Base-by-base conservation (phyloP, 2,797 vertebrate genomes). In the Chaunax sp. region DNA sequence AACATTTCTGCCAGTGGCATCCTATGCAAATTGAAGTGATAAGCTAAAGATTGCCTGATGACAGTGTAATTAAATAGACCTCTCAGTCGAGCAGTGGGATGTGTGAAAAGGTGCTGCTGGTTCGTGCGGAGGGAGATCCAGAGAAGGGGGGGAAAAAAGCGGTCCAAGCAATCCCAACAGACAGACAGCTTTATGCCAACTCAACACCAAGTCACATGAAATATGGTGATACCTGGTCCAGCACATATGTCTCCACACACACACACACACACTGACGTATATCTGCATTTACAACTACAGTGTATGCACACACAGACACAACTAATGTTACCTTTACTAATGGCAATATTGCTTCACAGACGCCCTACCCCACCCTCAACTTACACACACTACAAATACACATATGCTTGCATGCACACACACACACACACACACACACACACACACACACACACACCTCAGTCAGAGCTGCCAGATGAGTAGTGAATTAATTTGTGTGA, bases 401-500 rank as follows among this genome's bases (percentile, higher is more conserved):
- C 54, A 51, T 58, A 57, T 15, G 38, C 58, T 12, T 33, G 20
- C 10, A 35, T 11, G 12, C 33, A 35, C 33, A 35, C 33, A n/a
- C n/a, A n/a, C n/a, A n/a, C n/a, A n/a, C 37, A 50, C 28, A 30
- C 35, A 20, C 41, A 37, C 43, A 23, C 23, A 64, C 30, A 56
- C 43, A 19, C 38, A 46, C 52, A 54, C 43, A 5, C 74, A 46
- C 63, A 75, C 56, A 66, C 80, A 83, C 64, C 78, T 83, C 81
- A 87, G 93, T 92, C 94, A 95, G 94, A 94, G 92, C 93, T 95
- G 94, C 95, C 95, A 95, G 95, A 96, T 96, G 95, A 96, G 95
- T 96, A 96, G 95, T 96, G 96, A 98, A 98, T 98, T 97, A 97
- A 98, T 98, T 97, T 97, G 96, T 96, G 95, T 94, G 95, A 96